Evolutionary conservation across 2,797 vertebrate genomes (phyloP), one percentile per base, ranked within the genome.

Genomic region (Gobionotothen gibberifrons): DNA sequence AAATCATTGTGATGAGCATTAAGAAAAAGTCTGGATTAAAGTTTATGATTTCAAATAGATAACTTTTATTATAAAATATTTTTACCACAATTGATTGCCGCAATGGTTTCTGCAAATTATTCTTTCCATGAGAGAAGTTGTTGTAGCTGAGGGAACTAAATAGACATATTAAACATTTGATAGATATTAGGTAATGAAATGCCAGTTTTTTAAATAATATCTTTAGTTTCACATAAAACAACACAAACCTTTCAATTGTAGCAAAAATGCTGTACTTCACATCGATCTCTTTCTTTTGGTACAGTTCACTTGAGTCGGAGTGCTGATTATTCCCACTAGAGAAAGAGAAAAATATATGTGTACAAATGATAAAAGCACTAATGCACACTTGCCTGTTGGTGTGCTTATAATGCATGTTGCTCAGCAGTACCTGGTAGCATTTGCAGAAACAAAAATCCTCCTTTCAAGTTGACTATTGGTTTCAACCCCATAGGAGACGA

Each of bases 211-310:
- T 17, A 39, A 42, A 12, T 17, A 36, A 40, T 32, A n/a, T 61
- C n/a, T 52, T 36, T 54, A 26, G 2, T 60, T 59, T 56, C 2
- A 55, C 52, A 17, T 6, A 8, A 5, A 53, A 48, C 7, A 61
- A 65, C 10, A 82, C 88, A 78, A 70, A 93, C 87, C 92, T 94
- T 84, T 85, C 71, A 32, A 96, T 72, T 32, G 92, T 85, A 8
- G 95, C 3, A 72, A 90, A 92, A 84, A 96, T 87, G 15, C 92
- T 91, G 6, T 95, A 96, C 61, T 96, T 96, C 48, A 97, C 95
- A 9, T 83, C 80, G 39, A 97, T 90, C n/a, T 5, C 57, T 76
- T 75, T 83, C 2, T 1, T 78, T 82, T 75, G 85, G 73, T 77
- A 72, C 1, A 84, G 90, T 61, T 90, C 69, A 7, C 86, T 93